A percentile compares a stretch with the other conserved stretches of the same genome.
Conservation (phyloP, 2,113 vertebrate genomes). For the Amphiprion ocellaris region DNA sequence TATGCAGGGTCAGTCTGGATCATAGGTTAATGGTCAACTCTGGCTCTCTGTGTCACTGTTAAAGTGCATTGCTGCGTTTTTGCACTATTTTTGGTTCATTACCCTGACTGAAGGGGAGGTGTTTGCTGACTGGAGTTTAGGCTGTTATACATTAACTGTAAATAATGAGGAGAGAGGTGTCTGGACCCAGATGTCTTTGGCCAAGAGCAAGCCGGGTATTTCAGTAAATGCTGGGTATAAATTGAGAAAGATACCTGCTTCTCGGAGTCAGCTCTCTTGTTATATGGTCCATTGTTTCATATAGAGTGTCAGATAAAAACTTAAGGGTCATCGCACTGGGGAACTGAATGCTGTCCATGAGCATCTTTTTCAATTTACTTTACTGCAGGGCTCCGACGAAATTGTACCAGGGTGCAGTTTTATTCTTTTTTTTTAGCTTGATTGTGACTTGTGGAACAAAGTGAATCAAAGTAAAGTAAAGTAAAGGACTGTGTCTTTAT, state of each 20-base stretch:
- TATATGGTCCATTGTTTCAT: constrained; percentile 59
- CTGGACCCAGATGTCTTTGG: constrained; percentile 50
- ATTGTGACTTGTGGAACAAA: constrained; percentile 39
- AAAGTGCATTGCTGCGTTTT: constrained; percentile 48
- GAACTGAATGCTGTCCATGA: constrained; percentile 49
- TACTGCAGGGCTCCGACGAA: constrained; percentile 43
- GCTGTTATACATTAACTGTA: constrained; percentile 57
- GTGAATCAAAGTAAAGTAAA: constrained; percentile 36
- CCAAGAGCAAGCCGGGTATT: constrained; percentile 42
- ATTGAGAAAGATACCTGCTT: constrained; percentile 51
- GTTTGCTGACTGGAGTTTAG: constrained; percentile 70
- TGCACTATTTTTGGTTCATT: constrained; percentile 64
- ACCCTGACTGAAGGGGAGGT: constrained; percentile 49
- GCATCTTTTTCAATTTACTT: constrained; percentile 64
- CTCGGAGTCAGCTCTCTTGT: constrained; percentile 49
- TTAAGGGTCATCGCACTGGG: constrained; percentile 52
- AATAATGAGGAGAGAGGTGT: constrained; percentile 64
- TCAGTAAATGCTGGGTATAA: constrained; percentile 51
- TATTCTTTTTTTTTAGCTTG: constrained; percentile 6
- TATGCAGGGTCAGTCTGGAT: constrained; percentile 44
- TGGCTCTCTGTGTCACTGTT: constrained; percentile 59
- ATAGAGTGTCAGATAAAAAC: constrained; percentile 53
- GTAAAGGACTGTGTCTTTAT: constrained; percentile 19
- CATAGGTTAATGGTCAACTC: constrained; percentile 74
- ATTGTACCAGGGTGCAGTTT: constrained; percentile 42